phyloP scores from a whole-genome alignment of 2,113 vertebrate genomes.

The Oncorhynchus masou region DNA sequence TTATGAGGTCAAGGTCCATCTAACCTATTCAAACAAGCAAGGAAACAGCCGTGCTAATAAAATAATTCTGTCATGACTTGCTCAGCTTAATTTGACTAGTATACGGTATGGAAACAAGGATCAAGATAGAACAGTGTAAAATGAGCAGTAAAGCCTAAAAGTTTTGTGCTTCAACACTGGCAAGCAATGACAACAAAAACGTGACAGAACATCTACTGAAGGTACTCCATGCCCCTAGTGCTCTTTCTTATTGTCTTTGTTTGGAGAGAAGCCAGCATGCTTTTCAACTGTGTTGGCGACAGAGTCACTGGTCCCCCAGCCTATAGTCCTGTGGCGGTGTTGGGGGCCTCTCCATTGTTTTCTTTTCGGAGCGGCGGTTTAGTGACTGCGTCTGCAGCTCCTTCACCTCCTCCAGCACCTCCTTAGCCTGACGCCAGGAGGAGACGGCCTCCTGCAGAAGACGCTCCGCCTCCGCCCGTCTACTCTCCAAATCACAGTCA shows the following conservation, averaged over 20 bases:
- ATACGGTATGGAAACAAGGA: background rate
- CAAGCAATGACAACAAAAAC: background rate
- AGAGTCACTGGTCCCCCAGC: conserved; percentile 65
- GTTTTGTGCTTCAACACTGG: background rate
- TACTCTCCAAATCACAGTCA: conserved; percentile 69
- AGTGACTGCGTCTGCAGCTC: conserved; percentile 85
- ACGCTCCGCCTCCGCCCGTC: conserved; percentile 83
- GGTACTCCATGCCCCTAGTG: background rate
- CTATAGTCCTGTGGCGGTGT: conserved; percentile 58
- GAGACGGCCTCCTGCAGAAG: conserved; percentile 88
- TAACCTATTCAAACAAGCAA: background rate
- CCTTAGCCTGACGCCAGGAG: conserved; percentile 89
- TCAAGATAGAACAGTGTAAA: background rate
- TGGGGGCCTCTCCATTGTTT: conserved; percentile 18
- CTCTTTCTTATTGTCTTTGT: background rate
- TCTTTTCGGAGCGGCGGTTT: conserved; percentile 76
- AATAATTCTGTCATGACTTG: background rate
- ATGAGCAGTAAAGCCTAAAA: background rate
- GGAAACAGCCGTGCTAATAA: background rate
- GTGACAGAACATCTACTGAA: background rate
- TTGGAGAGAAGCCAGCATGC: background rate
- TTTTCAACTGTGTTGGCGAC: background rate
- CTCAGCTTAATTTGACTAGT: background rate
- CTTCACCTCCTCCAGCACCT: conserved; percentile 89
- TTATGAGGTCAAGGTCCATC: background rate